Conservation (phyloP, 2,113 vertebrate species). For the Clupea harengus region DNA sequence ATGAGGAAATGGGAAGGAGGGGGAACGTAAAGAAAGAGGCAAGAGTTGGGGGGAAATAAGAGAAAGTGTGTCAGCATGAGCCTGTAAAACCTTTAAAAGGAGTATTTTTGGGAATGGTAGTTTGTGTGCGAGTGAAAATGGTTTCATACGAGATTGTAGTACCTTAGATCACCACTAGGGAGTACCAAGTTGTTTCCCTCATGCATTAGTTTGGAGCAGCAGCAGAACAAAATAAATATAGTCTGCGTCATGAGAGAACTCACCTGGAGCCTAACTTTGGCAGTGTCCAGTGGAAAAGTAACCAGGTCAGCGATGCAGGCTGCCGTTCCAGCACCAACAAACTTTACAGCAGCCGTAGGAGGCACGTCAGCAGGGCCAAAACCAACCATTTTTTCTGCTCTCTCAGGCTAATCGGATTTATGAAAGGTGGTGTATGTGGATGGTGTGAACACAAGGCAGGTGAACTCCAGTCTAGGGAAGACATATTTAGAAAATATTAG, state of each 20-base stretch:
- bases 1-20: slow-evolving; percentile 1
- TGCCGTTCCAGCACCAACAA: slow-evolving; percentile 82
- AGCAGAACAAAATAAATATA: neutral
- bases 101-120: neutral
- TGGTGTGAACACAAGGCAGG: slow-evolving; percentile 50
- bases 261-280: slow-evolving; percentile 89
- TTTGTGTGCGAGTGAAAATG: neutral
- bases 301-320: slow-evolving; percentile 85
- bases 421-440: neutral
- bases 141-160: neutral
- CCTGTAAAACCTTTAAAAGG: neutral
- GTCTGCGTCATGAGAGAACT: slow-evolving; percentile 23
- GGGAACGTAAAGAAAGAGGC: slow-evolving; percentile 22
- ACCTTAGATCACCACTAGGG: slow-evolving; percentile 9
- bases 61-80: slow-evolving; percentile 39
- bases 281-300: slow-evolving; percentile 86
- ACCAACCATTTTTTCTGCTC: slow-evolving; percentile 79
- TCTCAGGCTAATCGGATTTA: neutral
- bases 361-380: slow-evolving; percentile 79
- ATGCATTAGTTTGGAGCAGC: neutral
- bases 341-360: slow-evolving; percentile 80
- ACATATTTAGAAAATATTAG: neutral
- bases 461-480: slow-evolving; percentile 1
- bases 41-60: slow-evolving; percentile 31
- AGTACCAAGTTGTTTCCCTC: neutral